Evolutionary conservation across 2,797 vertebrate species (phyloP), one percentile per base, ranked within the genome.

Genomic region (Pteropus rufus): DNA sequence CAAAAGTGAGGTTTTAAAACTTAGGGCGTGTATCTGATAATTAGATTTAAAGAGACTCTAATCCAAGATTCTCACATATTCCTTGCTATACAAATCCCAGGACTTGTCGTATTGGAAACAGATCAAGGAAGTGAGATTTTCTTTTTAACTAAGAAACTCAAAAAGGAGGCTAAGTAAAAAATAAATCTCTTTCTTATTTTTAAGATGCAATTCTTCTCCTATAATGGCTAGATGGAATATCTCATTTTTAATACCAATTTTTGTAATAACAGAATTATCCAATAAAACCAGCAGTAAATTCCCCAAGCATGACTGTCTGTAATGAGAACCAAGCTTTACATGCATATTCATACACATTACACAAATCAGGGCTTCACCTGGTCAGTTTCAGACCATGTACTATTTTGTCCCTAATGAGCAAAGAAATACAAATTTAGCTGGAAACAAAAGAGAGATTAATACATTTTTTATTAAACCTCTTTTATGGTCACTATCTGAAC

Each of bases 1-100:
- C 92, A 76, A 86, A 88, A 41, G 39, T 70, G 26, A n/a, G 15
- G 39, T 93, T 94, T 94, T 76, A 69, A 87, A 95, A 92, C 67
- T 94, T 41, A 65, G 49, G 65, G 31, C 16, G 10, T 62, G 24
- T 41, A 39, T 26, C 41, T 41, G 36, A 76, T 56, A 24, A 91
- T 73, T 21, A 54, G 56, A 36, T 39, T 76, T 62, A 58, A 89
- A 93, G 54, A 77, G 52, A 83, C 29, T n/a, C 14, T 9, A 77
- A 65, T 46, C 88, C 49, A 65, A 92, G 83, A 56, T 36, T 70
- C 70, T 86, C 79, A 39, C 31, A 70, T 58, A 56, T 52, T 75
- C 60, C 76, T n/a, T 73, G 52, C 64, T n/a, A 65, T 24, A 24
- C 34, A 77, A 93, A 90, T 46, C 67, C 58, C 34, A 88, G 34